Conservation (phyloP, 2,113 vertebrate genomes). For the Pachyramphus minor region DNA sequence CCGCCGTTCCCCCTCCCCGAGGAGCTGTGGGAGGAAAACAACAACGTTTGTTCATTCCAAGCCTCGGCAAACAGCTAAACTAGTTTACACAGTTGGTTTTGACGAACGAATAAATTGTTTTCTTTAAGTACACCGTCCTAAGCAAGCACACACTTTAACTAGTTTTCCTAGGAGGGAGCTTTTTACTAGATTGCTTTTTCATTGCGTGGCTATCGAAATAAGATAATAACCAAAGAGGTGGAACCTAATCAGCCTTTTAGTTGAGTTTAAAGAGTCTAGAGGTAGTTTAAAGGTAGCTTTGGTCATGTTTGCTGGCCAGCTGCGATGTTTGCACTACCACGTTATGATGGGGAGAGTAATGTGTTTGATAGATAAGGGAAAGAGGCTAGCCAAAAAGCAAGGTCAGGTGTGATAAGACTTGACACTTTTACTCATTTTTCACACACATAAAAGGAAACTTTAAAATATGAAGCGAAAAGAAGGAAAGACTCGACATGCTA, state of each 20-base stretch:
- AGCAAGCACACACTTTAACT: slow-evolving; percentile 73
- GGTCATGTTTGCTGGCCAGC: slow-evolving; percentile 70
- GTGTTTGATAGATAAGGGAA: slow-evolving; percentile 79
- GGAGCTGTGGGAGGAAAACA: slow-evolving; percentile 11
- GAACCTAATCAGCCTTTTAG: slow-evolving; percentile 76
- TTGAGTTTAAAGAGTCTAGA: slow-evolving; percentile 74
- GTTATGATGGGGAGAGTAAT: slow-evolving; percentile 81
- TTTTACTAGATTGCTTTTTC: slow-evolving; percentile 77
- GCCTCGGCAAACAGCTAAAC: slow-evolving; percentile 68
- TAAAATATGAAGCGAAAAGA: slow-evolving; percentile 64
- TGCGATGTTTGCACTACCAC: slow-evolving; percentile 74
- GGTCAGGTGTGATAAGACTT: slow-evolving; percentile 76
- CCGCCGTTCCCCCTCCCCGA: not conserved
- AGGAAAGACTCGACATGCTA: not conserved
- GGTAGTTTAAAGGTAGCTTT: slow-evolving; percentile 73
- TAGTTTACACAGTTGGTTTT: slow-evolving; percentile 66
- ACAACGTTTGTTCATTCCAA: slow-evolving; percentile 53
- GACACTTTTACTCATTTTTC: slow-evolving; percentile 78
- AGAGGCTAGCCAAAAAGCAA: slow-evolving; percentile 72
- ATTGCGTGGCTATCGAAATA: slow-evolving; percentile 75
- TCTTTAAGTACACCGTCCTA: slow-evolving; percentile 64
- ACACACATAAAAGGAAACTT: slow-evolving; percentile 74
- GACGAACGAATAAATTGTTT: slow-evolving; percentile 56
- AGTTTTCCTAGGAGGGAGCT: slow-evolving; percentile 66
- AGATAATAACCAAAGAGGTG: slow-evolving; percentile 80